phyloP scores from a whole-genome alignment of 1,140 invertebrate genomes.

The Metopolophium dirhodum region DNA sequence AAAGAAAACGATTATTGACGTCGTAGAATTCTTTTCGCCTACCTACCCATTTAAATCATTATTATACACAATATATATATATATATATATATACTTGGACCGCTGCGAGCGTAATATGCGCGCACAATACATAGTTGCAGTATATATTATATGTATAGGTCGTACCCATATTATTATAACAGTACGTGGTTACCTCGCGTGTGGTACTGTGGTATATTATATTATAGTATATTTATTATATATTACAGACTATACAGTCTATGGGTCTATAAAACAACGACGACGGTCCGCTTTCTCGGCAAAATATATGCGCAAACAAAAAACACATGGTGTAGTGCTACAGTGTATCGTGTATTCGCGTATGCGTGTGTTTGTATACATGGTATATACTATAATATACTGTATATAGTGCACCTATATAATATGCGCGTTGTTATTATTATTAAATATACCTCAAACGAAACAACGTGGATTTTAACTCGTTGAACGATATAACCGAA shows the following conservation, averaged over 20 bases:
- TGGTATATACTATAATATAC: too few relatives aligned
- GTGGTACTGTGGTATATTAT: background rate
- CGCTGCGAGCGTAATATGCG: background rate
- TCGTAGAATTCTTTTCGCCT: conserved; percentile 19
- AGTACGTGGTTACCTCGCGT: background rate
- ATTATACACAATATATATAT: background rate
- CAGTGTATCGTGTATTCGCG: background rate
- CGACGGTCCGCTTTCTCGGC: background rate
- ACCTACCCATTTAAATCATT: background rate
- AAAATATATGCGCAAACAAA: background rate
- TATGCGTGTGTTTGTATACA: background rate
- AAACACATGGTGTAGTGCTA: background rate
- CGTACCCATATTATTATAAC: background rate
- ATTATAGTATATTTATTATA: background rate
- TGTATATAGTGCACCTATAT: background rate
- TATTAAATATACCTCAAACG: background rate
- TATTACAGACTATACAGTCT: background rate
- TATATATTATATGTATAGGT: background rate
- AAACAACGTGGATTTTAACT: background rate
- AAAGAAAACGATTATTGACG: conserved; percentile 19
- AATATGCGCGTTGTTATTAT: background rate
- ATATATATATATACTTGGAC: background rate
- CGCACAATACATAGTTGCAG: background rate
- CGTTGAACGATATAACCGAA: background rate
- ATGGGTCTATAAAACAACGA: background rate